Evolutionary conservation across 2,888 invertebrate genomes (phyloP).

Genomic region (Drosophila sordidapex): DNA sequence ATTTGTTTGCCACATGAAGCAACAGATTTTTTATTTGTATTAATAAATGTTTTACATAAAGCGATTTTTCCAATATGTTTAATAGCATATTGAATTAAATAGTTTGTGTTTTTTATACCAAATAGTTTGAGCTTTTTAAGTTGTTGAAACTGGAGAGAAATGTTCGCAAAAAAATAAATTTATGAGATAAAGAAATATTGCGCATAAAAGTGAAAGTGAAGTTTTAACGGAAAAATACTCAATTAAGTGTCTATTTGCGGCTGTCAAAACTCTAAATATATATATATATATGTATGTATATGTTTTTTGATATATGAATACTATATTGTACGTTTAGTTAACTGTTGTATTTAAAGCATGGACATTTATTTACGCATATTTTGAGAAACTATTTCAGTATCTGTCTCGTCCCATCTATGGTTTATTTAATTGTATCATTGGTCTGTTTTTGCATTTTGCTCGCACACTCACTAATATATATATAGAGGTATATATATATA

Average conservation of each 20-base stretch:
- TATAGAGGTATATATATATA: conserved; percentile 2
- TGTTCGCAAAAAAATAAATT: background rate
- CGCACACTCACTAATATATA: background rate
- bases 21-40: conserved; percentile 56
- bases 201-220: conserved; percentile 14
- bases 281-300: conserved; percentile 7
- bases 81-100: conserved; percentile 41
- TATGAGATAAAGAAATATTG: conserved; percentile 5
- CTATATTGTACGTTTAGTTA: conserved; percentile 76
- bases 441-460: conserved; percentile 18
- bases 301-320: conserved; percentile 22
- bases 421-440: conserved; percentile 59
- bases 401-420: conserved; percentile 37
- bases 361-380: conserved; percentile 52
- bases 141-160: conserved; percentile 8
- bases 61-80: conserved; percentile 51
- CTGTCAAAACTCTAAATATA: conserved; percentile 18
- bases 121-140: conserved; percentile 40
- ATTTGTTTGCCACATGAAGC: conserved; percentile 63
- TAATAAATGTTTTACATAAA: conserved; percentile 79
- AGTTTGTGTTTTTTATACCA: conserved; percentile 36
- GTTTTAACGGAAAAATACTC: conserved; percentile 8
- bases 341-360: conserved; percentile 73
- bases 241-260: conserved; percentile 19
- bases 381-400: conserved; percentile 6